Conservation (phyloP, 2,113 vertebrate species). For the Zosterops lateralis region DNA sequence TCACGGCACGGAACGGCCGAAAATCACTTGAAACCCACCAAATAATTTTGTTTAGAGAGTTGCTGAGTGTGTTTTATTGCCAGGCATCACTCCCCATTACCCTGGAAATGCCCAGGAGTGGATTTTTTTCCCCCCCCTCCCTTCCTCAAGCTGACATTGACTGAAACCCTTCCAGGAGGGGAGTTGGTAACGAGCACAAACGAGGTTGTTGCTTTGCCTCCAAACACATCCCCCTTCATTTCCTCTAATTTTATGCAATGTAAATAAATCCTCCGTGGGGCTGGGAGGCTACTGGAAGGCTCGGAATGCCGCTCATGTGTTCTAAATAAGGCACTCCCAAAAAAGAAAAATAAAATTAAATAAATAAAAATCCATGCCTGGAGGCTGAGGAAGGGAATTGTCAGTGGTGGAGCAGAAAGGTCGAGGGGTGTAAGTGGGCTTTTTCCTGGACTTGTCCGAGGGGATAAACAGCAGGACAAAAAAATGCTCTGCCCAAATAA, state of each 20-base stretch:
- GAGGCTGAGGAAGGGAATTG: constrained; percentile 76
- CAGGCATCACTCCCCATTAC: constrained; percentile 56
- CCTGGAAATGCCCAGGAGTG: constrained; percentile 63
- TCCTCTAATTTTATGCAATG: constrained; percentile 79
- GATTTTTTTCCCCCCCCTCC: not conserved
- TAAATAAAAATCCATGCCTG: constrained; percentile 69
- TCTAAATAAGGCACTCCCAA: constrained; percentile 76
- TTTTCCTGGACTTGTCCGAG: constrained; percentile 79
- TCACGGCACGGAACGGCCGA: not conserved
- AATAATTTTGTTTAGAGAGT: constrained; percentile 43
- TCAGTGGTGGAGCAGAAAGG: constrained; percentile 70
- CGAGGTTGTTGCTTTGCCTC: constrained; percentile 59
- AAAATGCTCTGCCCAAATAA: constrained; percentile 57
- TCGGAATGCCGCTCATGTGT: constrained; percentile 72
- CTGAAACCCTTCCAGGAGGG: constrained; percentile 69
- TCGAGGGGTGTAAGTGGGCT: constrained; percentile 78
- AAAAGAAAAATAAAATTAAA: not conserved
- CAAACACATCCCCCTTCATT: constrained; percentile 77
- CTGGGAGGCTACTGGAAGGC: constrained; percentile 75
- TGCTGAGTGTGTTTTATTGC: constrained; percentile 56
- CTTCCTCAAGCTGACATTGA: constrained; percentile 61
- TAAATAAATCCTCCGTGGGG: constrained; percentile 77
- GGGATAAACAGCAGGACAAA: constrained; percentile 70
- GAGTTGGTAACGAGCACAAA: constrained; percentile 50
- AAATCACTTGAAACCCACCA: constrained; percentile 8